These are phyloP conservation scores for Triops cancriformis DNA, from an alignment of 1,140 invertebrate species.

Conservation along the genomic window DNA sequence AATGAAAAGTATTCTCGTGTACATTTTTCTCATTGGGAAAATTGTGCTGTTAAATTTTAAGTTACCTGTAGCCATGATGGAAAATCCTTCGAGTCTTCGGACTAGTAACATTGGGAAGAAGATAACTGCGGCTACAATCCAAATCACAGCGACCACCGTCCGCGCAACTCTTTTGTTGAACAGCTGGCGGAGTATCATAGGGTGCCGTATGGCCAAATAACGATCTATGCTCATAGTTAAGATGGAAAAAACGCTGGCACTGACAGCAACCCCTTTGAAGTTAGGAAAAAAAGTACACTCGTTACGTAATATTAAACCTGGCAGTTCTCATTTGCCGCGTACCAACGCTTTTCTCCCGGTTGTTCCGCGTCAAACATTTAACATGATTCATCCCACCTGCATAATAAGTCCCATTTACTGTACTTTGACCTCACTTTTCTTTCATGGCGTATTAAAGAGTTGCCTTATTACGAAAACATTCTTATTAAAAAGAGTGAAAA, in stretches of 20 bases:
- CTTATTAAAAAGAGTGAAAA: too few species aligned
- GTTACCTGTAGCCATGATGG: slow-evolving; percentile 30
- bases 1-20: background rate
- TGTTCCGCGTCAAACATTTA: too few species aligned
- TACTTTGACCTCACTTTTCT: too few species aligned
- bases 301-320: background rate
- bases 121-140: slow-evolving; percentile 54
- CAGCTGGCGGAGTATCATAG: slow-evolving; percentile 49
- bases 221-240: slow-evolving; percentile 67
- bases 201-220: slow-evolving; percentile 62
- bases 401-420: too few species aligned
- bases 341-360: too few species aligned
- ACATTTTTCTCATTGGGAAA: too few species aligned
- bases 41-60: background rate
- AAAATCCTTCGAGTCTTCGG: slow-evolving; percentile 40
- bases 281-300: slow-evolving; percentile 19
- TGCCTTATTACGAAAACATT: too few species aligned
- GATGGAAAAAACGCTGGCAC: slow-evolving; percentile 66
- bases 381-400: too few species aligned
- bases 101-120: slow-evolving; percentile 57
- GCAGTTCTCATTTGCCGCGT: background rate
- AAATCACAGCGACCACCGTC: slow-evolving; percentile 48
- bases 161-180: slow-evolving; percentile 26
- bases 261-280: slow-evolving; percentile 58
- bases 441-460: too few species aligned